Conservation (phyloP, 2,113 vertebrate species). For the Clinocottus analis region DNA sequence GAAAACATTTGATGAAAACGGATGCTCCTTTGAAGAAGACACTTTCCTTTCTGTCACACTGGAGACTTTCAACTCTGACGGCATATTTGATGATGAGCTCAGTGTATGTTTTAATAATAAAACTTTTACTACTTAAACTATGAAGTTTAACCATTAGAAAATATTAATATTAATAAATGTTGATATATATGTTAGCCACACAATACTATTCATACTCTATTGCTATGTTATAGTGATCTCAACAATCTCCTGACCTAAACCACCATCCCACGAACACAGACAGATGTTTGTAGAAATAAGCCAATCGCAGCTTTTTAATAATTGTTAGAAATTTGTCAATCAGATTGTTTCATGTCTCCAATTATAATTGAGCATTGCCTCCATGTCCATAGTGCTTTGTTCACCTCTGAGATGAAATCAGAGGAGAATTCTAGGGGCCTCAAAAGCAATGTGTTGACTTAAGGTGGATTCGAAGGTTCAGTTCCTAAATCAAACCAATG, state of each 20-base stretch:
- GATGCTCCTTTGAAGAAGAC: conserved; percentile 40
- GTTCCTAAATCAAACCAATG: not conserved
- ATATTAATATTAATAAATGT: not conserved
- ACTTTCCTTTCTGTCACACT: conserved; percentile 4
- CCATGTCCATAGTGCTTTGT: not conserved
- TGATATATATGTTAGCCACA: not conserved
- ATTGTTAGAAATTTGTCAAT: not conserved
- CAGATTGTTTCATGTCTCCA: not conserved
- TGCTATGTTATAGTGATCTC: not conserved
- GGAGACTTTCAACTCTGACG: conserved; percentile 9
- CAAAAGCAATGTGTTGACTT: not conserved
- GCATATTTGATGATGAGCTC: conserved; percentile 20
- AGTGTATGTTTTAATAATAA: conserved; percentile 19
- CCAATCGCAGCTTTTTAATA: not conserved
- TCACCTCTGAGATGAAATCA: not conserved
- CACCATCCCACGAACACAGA: not conserved
- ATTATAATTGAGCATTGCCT: not conserved
- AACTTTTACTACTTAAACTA: conserved; percentile 11
- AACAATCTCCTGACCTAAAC: not conserved
- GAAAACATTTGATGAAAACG: conserved; percentile 32
- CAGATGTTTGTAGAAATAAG: not conserved
- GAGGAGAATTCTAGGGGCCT: not conserved
- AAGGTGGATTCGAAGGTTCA: not conserved
- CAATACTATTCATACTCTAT: not conserved
- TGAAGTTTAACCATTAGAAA: not conserved